Conservation (phyloP, 2,888 invertebrate genomes). For the Ichneumoninae sp. region DNA sequence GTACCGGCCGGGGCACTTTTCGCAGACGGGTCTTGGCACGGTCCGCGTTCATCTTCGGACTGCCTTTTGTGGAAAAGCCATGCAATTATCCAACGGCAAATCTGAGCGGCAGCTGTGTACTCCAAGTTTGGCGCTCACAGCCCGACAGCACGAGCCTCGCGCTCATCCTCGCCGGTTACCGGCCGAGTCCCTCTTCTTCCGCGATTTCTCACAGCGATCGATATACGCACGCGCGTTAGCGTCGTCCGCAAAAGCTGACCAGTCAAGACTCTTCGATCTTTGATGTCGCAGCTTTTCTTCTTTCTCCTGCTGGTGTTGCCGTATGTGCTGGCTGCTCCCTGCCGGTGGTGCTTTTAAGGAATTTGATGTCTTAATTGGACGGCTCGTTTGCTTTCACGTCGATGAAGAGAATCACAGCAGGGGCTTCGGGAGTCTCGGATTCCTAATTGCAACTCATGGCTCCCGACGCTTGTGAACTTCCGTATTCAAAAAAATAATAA, state of each 20-base stretch:
- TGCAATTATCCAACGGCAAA: constrained; percentile 83
- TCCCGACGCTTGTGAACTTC: constrained; percentile 32
- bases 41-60: constrained; percentile 61
- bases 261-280: constrained; percentile 44
- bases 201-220: constrained; percentile 62
- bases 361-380: constrained; percentile 83
- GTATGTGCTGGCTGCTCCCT: constrained; percentile 19
- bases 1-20: constrained; percentile 14
- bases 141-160: constrained; percentile 19
- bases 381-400: constrained; percentile 70
- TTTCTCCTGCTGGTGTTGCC: constrained; percentile 32
- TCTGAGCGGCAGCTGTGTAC: constrained; percentile 81
- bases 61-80: constrained; percentile 82
- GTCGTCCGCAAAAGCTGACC: constrained; percentile 4
- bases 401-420: constrained; percentile 60
- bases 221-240: constrained; percentile 23
- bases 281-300: constrained; percentile 30
- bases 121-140: constrained; percentile 78
- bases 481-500: constrained; percentile 36
- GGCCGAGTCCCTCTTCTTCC: constrained; percentile 47
- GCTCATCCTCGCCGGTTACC: neutral
- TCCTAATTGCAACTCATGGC: neutral
- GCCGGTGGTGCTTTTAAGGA: constrained; percentile 74
- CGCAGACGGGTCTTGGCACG: constrained; percentile 39
- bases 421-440: constrained; percentile 30